A percentile compares a stretch with the other conserved stretches of the same genome.
These are phyloP conservation scores for Heliconius erato DNA, from an alignment of 2,888 invertebrate genomes.

Conservation along the genomic window DNA sequence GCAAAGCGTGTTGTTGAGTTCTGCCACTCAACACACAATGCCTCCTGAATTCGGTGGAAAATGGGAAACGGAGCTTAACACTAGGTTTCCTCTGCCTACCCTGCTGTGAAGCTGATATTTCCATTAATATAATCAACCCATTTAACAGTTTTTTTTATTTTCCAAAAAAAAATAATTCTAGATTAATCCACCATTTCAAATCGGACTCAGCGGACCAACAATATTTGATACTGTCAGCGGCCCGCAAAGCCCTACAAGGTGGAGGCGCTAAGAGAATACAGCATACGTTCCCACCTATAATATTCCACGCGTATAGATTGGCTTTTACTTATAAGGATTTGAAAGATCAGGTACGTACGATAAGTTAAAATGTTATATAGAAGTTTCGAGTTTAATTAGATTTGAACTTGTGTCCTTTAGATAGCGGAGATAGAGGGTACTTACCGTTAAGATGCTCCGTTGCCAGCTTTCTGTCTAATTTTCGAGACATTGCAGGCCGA, in stretches of 20 bases:
- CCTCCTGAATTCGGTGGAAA: no score
- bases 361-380: not conserved
- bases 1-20: no score
- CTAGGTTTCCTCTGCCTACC: no score
- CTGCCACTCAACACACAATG: no score
- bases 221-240: conserved; percentile 95
- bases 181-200: conserved; percentile 93
- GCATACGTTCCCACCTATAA: conserved; percentile 96
- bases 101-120: no score
- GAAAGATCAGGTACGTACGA: conserved; percentile 87
- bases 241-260: conserved; percentile 95
- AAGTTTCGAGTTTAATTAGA: not conserved
- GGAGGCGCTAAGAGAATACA: conserved; percentile 96
- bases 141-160: no score
- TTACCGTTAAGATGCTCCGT: no score
- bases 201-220: conserved; percentile 94
- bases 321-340: conserved; percentile 93
- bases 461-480: no score
- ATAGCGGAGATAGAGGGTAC: not conserved
- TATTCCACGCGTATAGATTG: conserved; percentile 96
- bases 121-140: no score
- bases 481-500: no score
- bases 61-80: no score
- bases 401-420: not conserved
- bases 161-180: conserved; percentile 54